Evolutionary conservation across 64 coral and sea anemone genomes (phyloP), one percentile per base, ranked within the genome.

Genomic region (Porites australiensis): DNA sequence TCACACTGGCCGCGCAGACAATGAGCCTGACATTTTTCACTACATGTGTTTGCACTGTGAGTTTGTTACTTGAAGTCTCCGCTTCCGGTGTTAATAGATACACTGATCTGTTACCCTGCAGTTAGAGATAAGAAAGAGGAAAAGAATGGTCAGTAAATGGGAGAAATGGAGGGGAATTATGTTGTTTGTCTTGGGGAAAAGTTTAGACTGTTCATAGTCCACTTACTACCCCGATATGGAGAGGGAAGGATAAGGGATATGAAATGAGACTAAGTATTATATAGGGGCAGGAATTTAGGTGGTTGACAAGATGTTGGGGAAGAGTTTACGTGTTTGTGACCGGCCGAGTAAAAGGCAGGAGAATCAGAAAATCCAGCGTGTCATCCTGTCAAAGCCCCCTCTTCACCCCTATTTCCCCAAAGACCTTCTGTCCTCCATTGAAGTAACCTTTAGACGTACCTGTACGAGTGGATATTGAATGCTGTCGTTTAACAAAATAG

Each of bases 71-170:
- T 84, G 45, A 68, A 67, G 18, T 10, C 16, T 87, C 91, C 11
- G 50, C 83, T 18, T 88, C 91, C 6, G 60, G 91, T 57, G 50
- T 93, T 15, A 93, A 75, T 46, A 87, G 83, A 59, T 79, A 93
- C 64, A 93, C 91, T n/a, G 91, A 93, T 21, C 91, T 62, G 77
- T 93, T 93, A 10, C 83, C 83, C 91, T 93, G 62, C 27, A 93
- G 53, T 55, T 0, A 55, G 11, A 55, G 2, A 55, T 5, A 5
- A 5, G 53, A 5, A 2, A 55, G 11, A 55, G 11, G 53, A 55
- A 55, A 55, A 55, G 53, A 55, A 55, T 7, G 53, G 53, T 55
- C 53, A 37, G 27, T 37, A 37, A 37, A 37, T 37, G 27, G 27
- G 27, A 37, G 27, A 37, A 37, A 37, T 37, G 27, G 27, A 37